Percentiles rank a stretch among this genome's conserved stretches.
phyloP scores from a whole-genome alignment of 2,113 vertebrate species.

The Dermatemys mawii region DNA sequence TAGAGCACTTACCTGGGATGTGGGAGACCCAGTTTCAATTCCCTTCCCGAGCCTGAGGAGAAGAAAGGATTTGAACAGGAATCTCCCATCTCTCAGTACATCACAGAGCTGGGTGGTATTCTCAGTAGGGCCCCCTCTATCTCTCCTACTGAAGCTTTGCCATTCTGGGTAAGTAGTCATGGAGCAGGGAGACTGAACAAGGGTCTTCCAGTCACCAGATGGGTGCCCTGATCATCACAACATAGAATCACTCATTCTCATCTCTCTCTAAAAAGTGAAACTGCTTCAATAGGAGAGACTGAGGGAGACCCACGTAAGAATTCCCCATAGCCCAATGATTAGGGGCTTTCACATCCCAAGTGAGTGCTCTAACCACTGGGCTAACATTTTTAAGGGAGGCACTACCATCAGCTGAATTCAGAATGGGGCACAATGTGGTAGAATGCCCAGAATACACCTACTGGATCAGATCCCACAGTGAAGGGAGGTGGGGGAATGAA shows the following conservation, averaged over 20 bases:
- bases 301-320: not conserved
- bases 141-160: not conserved
- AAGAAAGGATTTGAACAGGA: not conserved
- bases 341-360: not conserved
- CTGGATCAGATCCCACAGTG: not conserved
- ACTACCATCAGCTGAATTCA: not conserved
- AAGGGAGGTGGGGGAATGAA: not conserved
- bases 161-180: not conserved
- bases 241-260: not conserved
- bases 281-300: not conserved
- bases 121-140: not conserved
- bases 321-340: not conserved
- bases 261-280: not conserved
- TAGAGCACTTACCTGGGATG: not conserved
- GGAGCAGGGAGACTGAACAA: not conserved
- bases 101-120: not conserved
- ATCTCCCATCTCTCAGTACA: not conserved
- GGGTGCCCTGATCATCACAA: not conserved
- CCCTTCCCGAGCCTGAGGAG: not conserved
- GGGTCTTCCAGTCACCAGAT: not conserved
- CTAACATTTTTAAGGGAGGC: not conserved
- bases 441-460: not conserved
- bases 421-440: not conserved
- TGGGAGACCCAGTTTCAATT: not conserved
- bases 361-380: not conserved